These are phyloP conservation scores for Simalia tracyae DNA, from an alignment of 2,797 vertebrate species.

Conservation along the genomic window DNA sequence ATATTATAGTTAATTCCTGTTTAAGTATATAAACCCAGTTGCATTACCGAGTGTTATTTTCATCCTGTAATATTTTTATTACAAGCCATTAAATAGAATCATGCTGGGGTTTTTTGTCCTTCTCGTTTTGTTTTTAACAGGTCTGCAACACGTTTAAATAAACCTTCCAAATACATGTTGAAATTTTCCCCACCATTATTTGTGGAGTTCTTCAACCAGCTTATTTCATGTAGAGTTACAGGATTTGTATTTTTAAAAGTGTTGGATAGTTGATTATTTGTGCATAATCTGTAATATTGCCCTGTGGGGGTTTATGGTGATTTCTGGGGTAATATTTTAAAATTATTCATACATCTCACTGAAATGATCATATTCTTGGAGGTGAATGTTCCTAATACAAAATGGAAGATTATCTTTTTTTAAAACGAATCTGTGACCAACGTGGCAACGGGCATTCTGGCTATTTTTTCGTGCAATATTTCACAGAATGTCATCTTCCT, in stretches of 20 bases:
- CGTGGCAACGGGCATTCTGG: background rate
- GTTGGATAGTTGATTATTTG: background rate
- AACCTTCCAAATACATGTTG: background rate
- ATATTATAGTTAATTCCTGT: background rate
- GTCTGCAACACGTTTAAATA: background rate
- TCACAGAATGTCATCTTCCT: background rate
- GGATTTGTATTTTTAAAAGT: background rate
- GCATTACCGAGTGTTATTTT: background rate
- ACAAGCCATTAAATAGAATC: background rate
- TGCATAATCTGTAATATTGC: background rate
- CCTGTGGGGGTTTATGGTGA: background rate
- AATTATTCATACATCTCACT: background rate
- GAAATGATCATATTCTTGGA: background rate
- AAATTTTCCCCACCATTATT: background rate
- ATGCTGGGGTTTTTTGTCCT: background rate
- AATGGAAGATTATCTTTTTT: background rate
- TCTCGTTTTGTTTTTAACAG: background rate
- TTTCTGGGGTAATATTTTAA: background rate
- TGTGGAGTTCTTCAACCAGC: no score
- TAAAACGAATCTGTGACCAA: background rate
- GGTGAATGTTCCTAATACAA: background rate
- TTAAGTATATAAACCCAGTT: background rate
- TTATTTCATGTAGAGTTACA: background rate
- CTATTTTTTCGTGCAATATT: background rate
- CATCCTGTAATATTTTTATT: background rate